phyloP scores from a whole-genome alignment of 2,888 invertebrate species.

The Pasiphila rectangulata region DNA sequence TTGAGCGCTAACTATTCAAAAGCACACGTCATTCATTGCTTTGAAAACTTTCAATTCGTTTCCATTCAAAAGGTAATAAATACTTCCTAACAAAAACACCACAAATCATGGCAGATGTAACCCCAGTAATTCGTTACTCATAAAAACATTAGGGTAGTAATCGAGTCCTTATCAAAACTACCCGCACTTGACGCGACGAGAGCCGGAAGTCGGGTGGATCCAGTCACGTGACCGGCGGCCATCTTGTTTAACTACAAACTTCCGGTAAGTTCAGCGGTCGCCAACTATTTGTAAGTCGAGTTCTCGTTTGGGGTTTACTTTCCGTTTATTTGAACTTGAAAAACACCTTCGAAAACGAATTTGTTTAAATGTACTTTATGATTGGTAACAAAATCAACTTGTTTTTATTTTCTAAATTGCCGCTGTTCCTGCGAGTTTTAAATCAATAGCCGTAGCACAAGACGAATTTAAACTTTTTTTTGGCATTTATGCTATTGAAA shows the following conservation, averaged over 20 bases:
- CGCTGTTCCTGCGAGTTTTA: no score
- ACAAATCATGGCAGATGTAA: conserved; percentile 71
- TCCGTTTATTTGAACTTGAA: not conserved
- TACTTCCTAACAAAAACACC: conserved; percentile 5
- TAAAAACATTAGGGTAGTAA: conserved; percentile 57
- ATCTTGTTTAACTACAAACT: conserved; percentile 75
- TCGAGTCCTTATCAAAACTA: conserved; percentile 72
- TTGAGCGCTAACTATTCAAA: no score
- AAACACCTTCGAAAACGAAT: no score
- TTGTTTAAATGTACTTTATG: no score
- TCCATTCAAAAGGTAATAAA: conserved; percentile 10
- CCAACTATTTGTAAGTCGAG: conserved; percentile 45
- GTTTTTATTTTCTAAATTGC: not conserved
- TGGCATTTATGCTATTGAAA: no score
- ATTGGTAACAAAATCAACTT: no score
- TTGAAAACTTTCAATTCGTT: no score
- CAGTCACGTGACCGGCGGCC: conserved; percentile 74
- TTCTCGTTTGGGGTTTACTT: not conserved
- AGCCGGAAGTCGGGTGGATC: conserved; percentile 77
- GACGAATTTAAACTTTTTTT: no score
- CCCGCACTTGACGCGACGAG: conserved; percentile 73
- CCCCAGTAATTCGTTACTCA: conserved; percentile 48
- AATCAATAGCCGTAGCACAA: no score
- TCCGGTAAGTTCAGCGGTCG: conserved; percentile 63
- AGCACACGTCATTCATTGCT: no score